Evolutionary conservation across 2,797 vertebrate species (phyloP), one percentile per base, ranked within the genome.

Genomic region (Dromococcyx pavoninus): DNA sequence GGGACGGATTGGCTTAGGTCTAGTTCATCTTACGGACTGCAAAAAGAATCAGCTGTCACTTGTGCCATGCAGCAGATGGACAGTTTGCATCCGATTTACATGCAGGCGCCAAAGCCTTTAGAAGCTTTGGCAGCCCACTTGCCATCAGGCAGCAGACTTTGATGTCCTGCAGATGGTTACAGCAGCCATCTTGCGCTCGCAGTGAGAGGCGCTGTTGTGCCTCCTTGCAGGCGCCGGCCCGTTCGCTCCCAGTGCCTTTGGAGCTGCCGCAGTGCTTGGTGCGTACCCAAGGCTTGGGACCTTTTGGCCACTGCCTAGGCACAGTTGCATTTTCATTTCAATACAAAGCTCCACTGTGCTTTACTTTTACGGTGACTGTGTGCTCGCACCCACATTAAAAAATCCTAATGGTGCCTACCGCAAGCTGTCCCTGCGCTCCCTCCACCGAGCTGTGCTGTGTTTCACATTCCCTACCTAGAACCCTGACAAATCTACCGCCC

Each of bases 31-130:
- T 98, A 97, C 97, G 97, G 97, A 97, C 98, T 97, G 98, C 98
- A 96, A 97, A 97, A 98, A 98, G 98, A 98, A 97, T 98, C 98
- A 98, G 98, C 98, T 98, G 98, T 98, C 97, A 92, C 97, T 97
- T 97, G 98, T 98, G 98, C 98, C 98, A 98, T 98, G 97, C 97
- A 95, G 98, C 98, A 98, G 98, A 98, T 98, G 98, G 98, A 98
- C 98, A 98, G 98, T 98, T 98, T 98, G 98, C 97, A 98, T 98
- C 97, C 96, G 96, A 98, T 98, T 98, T 98, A 97, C 97, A 97
- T 96, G 95, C 98, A 92, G 96, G 96, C 97, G 98, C 98, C 98
- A 98, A 98, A 98, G 97, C 98, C 97, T 98, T 98, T 98, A 98
- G 98, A 98, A 98, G 98, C 97, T 97, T 98, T 98, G 98, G 98